These are phyloP conservation scores for Hyles euphorbiae DNA, from an alignment of 1,140 invertebrate genomes.

Conservation along the genomic window DNA sequence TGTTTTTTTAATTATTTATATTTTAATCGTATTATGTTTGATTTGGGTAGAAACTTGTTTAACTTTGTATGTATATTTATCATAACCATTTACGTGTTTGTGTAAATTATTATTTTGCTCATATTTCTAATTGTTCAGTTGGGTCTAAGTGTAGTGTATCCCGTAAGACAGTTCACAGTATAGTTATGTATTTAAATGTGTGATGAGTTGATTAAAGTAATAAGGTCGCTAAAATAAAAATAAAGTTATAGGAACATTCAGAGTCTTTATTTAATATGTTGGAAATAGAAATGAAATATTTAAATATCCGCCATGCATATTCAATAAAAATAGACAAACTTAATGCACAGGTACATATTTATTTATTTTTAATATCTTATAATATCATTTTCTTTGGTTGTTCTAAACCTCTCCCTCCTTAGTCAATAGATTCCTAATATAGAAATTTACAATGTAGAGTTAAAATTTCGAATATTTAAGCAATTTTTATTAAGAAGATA, in stretches of 20 bases:
- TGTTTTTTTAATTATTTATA: no score
- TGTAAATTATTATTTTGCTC: no score
- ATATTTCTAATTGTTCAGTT: no score
- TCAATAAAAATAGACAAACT: not conserved
- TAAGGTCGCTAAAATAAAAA: slow-evolving; percentile 1
- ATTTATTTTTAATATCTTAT: slow-evolving; percentile 8
- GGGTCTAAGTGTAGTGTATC: no score
- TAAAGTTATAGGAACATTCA: slow-evolving; percentile 12
- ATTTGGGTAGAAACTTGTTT: no score
- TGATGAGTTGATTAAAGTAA: not conserved
- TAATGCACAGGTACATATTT: slow-evolving; percentile 14
- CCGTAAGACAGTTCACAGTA: no score
- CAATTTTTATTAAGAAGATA: not conserved
- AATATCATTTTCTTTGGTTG: slow-evolving; percentile 5
- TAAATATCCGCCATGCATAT: not conserved
- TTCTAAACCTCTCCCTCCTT: slow-evolving; percentile 31
- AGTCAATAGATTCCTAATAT: slow-evolving; percentile 8
- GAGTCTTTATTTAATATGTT: slow-evolving; percentile 14
- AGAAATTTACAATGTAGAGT: slow-evolving; percentile 3
- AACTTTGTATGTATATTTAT: no score
- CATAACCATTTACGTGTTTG: no score
- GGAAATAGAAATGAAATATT: no score
- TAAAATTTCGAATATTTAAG: slow-evolving; percentile 1
- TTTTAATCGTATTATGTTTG: no score
- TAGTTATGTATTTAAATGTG: no score